A percentile compares a stretch with the other conserved stretches of the same genome.
These are phyloP conservation scores for Pardalotus punctatus DNA, from an alignment of 2,113 vertebrate species.

Conservation along the genomic window DNA sequence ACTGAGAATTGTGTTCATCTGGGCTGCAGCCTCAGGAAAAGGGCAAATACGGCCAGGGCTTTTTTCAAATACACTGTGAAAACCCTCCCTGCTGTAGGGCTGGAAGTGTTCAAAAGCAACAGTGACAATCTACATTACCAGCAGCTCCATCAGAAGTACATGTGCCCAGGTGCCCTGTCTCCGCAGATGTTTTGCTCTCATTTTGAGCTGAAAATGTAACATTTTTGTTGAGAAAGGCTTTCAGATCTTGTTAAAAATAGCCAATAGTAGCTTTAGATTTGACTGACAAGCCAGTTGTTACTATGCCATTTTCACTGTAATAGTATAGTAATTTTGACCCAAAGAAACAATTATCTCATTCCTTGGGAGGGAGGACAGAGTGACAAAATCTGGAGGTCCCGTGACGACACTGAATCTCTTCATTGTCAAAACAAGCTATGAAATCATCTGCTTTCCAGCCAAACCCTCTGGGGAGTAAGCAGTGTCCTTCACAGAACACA, in stretches of 20 bases:
- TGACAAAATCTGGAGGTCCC: neutral
- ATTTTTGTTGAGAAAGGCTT: neutral
- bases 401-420: neutral
- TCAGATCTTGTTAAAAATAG: neutral
- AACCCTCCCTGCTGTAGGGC: accelerated
- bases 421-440: neutral
- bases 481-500: neutral
- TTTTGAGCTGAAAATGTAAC: neutral
- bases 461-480: neutral
- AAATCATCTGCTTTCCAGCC: neutral
- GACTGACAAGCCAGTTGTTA: neutral
- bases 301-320: neutral
- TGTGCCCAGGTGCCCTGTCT: neutral
- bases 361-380: neutral
- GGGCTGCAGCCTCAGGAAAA: neutral
- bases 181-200: neutral
- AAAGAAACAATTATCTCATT: neutral
- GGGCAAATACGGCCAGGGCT: neutral
- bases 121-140: neutral
- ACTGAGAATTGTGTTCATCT: neutral
- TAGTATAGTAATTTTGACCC: neutral
- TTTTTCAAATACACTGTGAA: accelerated
- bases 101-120: neutral
- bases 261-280: neutral
- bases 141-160: neutral